Evolutionary conservation across 2,888 invertebrate genomes (phyloP), one percentile per base, ranked within the genome.

Genomic region (Hetaerina titia): DNA sequence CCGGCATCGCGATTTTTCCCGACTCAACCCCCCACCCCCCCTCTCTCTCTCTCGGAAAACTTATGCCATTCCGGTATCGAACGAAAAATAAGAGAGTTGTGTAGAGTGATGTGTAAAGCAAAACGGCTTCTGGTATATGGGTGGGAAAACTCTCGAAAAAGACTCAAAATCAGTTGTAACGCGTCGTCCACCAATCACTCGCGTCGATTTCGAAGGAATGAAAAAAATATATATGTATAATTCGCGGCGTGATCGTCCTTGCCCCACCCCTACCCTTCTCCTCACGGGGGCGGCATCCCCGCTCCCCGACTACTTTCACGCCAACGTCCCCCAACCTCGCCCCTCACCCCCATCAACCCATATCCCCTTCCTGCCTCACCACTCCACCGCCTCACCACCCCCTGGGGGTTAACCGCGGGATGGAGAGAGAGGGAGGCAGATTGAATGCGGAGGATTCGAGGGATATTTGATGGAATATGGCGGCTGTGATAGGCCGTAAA

Each of bases 401-500:
- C 69, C 45, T 69, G 64, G 57, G 58, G 57, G 22, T 89, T n/a
- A 58, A 58, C 57, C 56, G 22, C 89, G 89, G 57, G 2, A 7
- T 69, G n/a, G n/a, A 22, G 89, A 57, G n/a, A 57, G 89, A 58
- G n/a, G n/a, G 89, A 58, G 89, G 17, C 89, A 22, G 56, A 56
- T 69, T 8, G 92, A 92, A 69, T 45, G 69, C 45, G 45, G 92
- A n/a, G 64, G 90, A 69, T 69, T 64, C 56, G 56, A 45, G 74
- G 56, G 74, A 69, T 69, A 92, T 92, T 92, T 92, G 69, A 92
- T 69, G 45, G 92, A 74, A 92, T 81, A 92, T 92, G 92, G 69
- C 22, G 92, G 92, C 92, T 92, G 92, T 92, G 92, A 92, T 92
- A 69, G 92, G 69, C 92, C 92, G 74, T 25, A 92, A 92, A 92